Evolutionary conservation across 2,888 invertebrate species (phyloP).

Genomic region (Callosobruchus maculatus): DNA sequence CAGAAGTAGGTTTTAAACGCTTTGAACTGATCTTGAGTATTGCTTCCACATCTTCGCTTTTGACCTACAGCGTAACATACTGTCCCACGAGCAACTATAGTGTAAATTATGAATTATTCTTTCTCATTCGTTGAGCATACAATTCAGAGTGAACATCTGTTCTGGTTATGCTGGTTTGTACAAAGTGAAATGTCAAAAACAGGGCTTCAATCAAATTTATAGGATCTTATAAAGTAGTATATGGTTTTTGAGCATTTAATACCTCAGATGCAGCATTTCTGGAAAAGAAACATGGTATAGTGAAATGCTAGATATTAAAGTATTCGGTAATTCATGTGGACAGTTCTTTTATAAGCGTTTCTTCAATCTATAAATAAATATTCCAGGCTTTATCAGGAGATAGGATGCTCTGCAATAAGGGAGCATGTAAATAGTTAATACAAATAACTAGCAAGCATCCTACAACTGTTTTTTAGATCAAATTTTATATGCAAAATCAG

Average conservation of each 20-base stretch:
- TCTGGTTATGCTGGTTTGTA: too few species aligned
- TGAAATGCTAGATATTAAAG: not conserved
- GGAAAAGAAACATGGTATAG: conserved; percentile 22
- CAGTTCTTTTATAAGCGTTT: not conserved
- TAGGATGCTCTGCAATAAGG: not conserved
- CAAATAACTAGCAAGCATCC: not conserved
- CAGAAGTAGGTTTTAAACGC: too few species aligned
- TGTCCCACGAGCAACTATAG: too few species aligned
- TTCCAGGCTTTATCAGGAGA: not conserved
- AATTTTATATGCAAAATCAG: too few species aligned
- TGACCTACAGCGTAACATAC: too few species aligned
- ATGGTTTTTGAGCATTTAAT: not conserved
- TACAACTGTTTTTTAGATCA: not conserved
- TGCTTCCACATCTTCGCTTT: too few species aligned
- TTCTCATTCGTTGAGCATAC: too few species aligned
- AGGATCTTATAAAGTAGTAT: not conserved
- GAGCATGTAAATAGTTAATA: not conserved
- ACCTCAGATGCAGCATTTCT: conserved; percentile 24
- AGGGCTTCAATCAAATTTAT: too few species aligned
- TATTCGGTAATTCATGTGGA: not conserved
- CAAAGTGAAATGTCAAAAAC: too few species aligned
- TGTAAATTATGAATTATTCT: too few species aligned
- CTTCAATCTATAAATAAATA: not conserved
- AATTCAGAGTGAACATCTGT: too few species aligned
- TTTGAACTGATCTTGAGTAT: too few species aligned